phyloP scores from a whole-genome alignment of 2,797 vertebrate species.

The Anabacerthia variegaticeps region DNA sequence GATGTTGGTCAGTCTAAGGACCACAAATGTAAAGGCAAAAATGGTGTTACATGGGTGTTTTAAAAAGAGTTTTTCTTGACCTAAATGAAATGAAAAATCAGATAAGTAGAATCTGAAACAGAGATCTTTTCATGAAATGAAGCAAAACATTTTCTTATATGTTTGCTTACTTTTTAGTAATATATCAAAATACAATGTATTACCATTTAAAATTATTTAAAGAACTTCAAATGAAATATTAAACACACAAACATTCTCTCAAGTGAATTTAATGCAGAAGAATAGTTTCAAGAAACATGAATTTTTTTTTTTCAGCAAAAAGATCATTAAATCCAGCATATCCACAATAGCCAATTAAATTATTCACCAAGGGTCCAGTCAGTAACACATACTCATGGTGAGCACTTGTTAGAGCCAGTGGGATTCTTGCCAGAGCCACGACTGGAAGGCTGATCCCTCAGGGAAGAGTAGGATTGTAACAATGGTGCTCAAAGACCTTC shows the following conservation, averaged over 20 bases:
- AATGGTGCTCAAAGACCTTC: not conserved
- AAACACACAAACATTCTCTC: not conserved
- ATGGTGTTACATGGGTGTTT: rapidly evolving
- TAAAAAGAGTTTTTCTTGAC: not conserved
- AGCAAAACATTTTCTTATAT: not conserved
- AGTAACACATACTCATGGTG: not conserved
- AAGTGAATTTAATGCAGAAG: not conserved
- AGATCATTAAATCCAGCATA: not conserved
- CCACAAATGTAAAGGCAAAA: not conserved
- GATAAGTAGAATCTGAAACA: not conserved
- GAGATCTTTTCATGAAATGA: not conserved
- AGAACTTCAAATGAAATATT: not conserved
- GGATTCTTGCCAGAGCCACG: not conserved
- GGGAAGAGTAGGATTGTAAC: not conserved
- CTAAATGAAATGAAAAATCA: not conserved
- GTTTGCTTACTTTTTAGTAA: not conserved
- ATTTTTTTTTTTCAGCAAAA: not conserved
- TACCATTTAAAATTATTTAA: not conserved
- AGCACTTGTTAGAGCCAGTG: not conserved
- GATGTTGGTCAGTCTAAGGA: not conserved
- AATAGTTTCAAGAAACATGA: not conserved
- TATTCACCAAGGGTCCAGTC: not conserved
- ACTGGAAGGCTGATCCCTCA: not conserved
- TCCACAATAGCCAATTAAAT: not conserved
- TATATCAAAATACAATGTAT: not conserved